These are phyloP conservation scores for Manduca sexta DNA, from an alignment of 1,140 invertebrate species.

Conservation along the genomic window DNA sequence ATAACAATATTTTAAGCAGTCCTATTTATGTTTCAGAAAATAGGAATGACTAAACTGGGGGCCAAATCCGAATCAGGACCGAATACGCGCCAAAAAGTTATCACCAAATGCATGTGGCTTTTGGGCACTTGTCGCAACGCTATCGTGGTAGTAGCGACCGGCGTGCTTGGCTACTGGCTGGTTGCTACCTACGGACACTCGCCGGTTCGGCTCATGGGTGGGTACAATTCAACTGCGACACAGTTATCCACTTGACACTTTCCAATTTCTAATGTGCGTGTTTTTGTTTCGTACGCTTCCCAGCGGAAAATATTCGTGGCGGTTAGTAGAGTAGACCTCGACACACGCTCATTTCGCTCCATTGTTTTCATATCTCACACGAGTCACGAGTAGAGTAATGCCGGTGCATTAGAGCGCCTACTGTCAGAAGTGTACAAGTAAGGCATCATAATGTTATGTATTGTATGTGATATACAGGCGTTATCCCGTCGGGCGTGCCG, in stretches of 20 bases:
- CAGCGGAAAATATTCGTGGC: slow-evolving; percentile 42
- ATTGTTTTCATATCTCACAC: slow-evolving; percentile 5
- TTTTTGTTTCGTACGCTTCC: slow-evolving; percentile 37
- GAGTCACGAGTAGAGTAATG: not conserved
- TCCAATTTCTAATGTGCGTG: slow-evolving; percentile 1
- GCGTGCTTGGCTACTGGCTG: slow-evolving; percentile 75
- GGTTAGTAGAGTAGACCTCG: slow-evolving; percentile 42
- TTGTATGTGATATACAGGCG: slow-evolving; percentile 47
- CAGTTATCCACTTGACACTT: no score
- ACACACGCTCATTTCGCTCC: slow-evolving; percentile 9
- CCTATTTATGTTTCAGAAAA: slow-evolving; percentile 69
- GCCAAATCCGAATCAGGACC: slow-evolving; percentile 63
- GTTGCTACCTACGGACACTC: slow-evolving; percentile 49
- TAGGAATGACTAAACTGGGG: slow-evolving; percentile 76
- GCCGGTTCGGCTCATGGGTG: slow-evolving; percentile 79
- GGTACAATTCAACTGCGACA: slow-evolving; percentile 8
- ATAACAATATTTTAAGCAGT: no score
- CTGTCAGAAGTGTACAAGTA: no score
- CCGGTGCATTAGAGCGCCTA: no score
- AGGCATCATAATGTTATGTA: not conserved
- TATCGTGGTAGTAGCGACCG: slow-evolving; percentile 81
- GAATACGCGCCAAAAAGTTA: slow-evolving; percentile 61
- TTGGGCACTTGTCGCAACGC: slow-evolving; percentile 83
- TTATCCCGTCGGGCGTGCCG: slow-evolving; percentile 82
- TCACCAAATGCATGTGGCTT: slow-evolving; percentile 77